Evolutionary conservation across 2,888 invertebrate genomes (phyloP), one percentile per base, ranked within the genome.

Genomic region (Parnassius mnemosyne): DNA sequence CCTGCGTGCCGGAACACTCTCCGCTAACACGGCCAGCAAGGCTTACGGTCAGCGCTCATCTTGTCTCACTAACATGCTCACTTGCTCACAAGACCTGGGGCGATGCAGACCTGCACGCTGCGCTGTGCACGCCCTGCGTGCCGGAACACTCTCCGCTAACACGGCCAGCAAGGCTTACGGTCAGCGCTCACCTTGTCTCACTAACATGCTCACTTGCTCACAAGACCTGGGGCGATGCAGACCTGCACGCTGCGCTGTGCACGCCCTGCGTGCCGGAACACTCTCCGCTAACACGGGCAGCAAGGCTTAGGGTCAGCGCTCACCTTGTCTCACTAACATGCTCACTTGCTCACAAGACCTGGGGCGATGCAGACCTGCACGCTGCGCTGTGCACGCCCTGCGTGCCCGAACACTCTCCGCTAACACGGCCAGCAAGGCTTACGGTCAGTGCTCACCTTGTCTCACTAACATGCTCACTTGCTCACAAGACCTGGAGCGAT

Each of bases 271-370:
- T 58, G 96, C 96, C 12, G 97, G 97, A 10, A 95, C 96, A 63
- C 96, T 97, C 76, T 97, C 97, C 12, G 97, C 97, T 25, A 97
- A 97, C 81, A 97, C 97, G 88, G 97, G 97, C 60, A 97, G 97
- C 77, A 97, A 97, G 85, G 97, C 97, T 56, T 97, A 96, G 78
- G 96, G 94, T 94, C 13, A 34, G 34, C 34, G 34, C 34, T 34
- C 34, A 34, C 34, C 7, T 34, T 5, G 52, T 46, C n/a, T n/a
- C n/a, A n/a, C n/a, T n/a, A n/a, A n/a, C n/a, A n/a, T n/a, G n/a
- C n/a, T n/a, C n/a, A n/a, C n/a, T n/a, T n/a, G n/a, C n/a, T n/a
- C n/a, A n/a, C 59, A 96, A 97, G 86, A 95, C 96, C 9, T 97
- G 97, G 97, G 96, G 95, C 70, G 96, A 97, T 83, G 95, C 95